These are phyloP conservation scores for Dasyornis broadbenti DNA, from an alignment of 2,113 vertebrate genomes.

Conservation along the genomic window DNA sequence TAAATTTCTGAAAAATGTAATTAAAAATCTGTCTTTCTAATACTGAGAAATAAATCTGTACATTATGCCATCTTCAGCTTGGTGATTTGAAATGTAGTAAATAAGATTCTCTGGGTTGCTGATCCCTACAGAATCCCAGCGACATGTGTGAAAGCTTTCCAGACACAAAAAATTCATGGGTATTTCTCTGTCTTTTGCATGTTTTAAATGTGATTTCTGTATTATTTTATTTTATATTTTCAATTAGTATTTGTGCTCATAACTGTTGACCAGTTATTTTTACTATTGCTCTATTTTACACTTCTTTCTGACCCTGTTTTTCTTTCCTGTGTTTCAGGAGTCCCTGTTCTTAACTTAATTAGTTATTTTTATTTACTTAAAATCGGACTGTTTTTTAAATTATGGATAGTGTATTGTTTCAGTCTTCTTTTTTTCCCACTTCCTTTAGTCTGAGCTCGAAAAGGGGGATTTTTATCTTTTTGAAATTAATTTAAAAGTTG, in stretches of 20 bases:
- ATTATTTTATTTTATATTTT: not conserved
- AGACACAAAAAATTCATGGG: not conserved
- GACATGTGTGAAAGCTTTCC: not conserved
- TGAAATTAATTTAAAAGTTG: not conserved
- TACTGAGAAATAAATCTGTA: not conserved
- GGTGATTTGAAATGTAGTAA: not conserved
- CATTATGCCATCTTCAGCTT: not conserved
- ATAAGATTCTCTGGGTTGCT: not conserved
- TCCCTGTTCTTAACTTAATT: not conserved
- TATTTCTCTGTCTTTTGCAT: not conserved
- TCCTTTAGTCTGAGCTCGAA: not conserved
- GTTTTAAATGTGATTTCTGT: not conserved
- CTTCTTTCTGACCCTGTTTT: not conserved
- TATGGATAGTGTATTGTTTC: not conserved
- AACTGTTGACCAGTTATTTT: not conserved
- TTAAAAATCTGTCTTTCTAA: not conserved
- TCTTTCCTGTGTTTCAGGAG: not conserved
- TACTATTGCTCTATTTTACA: not conserved
- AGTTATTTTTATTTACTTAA: not conserved
- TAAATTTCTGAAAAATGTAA: not conserved
- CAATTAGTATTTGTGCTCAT: not conserved
- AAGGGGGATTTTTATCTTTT: not conserved
- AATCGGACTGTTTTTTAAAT: not conserved
- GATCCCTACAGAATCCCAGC: not conserved
- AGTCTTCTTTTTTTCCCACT: fast-evolving